Base-by-base conservation (phyloP, 2,888 invertebrate species). In the Zygogramma bicolorata region DNA sequence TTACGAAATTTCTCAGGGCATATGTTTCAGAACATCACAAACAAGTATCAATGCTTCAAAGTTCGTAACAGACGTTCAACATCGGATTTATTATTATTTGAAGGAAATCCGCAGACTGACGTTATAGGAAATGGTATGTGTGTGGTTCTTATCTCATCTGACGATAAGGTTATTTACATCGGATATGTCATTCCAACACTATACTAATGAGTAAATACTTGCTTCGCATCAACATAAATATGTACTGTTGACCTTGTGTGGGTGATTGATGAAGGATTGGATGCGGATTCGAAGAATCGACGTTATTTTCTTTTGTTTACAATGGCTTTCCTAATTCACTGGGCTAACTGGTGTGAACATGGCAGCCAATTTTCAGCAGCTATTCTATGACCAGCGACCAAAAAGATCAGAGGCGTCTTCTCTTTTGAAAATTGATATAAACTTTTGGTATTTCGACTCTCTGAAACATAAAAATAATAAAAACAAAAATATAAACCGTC, bases 81-180 rank as follows among this genome's bases (percentile, higher is more conserved):
- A 70, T 40, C 20, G 22, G 60, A 61, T 40, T 60, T 38, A 31
- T 40, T 66, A 57, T 53, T 29, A 42, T 46, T 22, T 10, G 40
- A 57, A 66, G 71, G 66, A 71, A 66, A 66, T 71, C 71, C 71
- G 66, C 66, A 20, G 42, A 57, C 31, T 71, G 66, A 71, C 66
- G 65, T 57, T 66, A 67, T 49, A 67, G 70, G 65, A 70, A 70
- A 61, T 65, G 31, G 57, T 61, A 57, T 61, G 66, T 71, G 31
- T 66, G 34, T 57, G 29, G 2, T 29, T 4, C 70, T 70, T 66
- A 70, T 70, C 71, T 66, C 49, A 38, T 38, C 22, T 5, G 22
- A 29, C 22, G 66, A 67, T 71, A 67, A 62, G 42, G 58, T 58
- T 66, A 34, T 71, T 66, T 61, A 71, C 66, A 66, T 40, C 66